phyloP scores from a whole-genome alignment of 2,113 vertebrate genomes.

The Oxyruncus cristatus region DNA sequence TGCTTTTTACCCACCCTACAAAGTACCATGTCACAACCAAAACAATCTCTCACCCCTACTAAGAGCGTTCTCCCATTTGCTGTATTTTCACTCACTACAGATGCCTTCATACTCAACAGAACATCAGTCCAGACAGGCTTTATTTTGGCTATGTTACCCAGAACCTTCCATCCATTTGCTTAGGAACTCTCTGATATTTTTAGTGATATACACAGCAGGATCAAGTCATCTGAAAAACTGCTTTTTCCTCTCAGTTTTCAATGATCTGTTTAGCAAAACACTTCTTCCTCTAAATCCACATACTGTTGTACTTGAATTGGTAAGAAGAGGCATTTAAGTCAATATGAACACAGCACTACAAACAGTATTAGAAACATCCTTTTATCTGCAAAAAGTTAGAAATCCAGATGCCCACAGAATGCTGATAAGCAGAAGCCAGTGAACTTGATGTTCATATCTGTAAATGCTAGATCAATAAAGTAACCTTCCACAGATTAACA shows the following conservation, averaged over 20 bases:
- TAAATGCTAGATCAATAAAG: background rate
- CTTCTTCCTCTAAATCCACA: background rate
- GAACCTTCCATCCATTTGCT: background rate
- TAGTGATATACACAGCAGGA: background rate
- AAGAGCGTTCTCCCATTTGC: background rate
- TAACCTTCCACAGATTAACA: background rate
- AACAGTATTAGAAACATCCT: background rate
- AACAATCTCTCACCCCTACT: background rate
- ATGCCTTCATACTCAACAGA: background rate
- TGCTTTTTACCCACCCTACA: background rate
- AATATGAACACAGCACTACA: background rate
- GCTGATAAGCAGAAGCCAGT: background rate
- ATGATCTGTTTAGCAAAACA: background rate
- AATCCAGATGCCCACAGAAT: background rate
- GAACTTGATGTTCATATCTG: background rate
- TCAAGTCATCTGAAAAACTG: slow-evolving; percentile 2
- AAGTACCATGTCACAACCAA: background rate
- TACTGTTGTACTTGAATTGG: background rate
- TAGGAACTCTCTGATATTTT: background rate
- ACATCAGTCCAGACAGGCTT: background rate
- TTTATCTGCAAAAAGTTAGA: background rate
- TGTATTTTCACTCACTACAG: background rate
- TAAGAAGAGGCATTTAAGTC: background rate
- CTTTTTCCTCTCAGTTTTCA: background rate
- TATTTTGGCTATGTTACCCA: background rate